Base-by-base conservation (phyloP, 2,888 invertebrate genomes). In the Hemithea aestivaria region DNA sequence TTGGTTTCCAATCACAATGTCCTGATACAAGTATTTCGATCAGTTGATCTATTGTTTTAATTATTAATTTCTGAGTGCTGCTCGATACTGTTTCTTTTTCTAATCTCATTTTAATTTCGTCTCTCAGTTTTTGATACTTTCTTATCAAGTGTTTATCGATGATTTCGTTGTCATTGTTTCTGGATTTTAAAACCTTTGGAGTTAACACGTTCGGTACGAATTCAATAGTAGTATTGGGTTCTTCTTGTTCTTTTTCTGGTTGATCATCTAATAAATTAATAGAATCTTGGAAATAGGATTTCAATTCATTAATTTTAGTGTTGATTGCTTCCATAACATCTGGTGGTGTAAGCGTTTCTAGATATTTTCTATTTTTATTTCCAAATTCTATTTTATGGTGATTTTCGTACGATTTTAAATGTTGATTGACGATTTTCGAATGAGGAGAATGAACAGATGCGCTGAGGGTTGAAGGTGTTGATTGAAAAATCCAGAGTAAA, bases 201-300 rank as follows among this genome's bases (percentile, higher is more conserved):
- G 1, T 23, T 16, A n/a, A 24, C 6, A 8, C 11, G 34, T 51
- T 55, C 0, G 69, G 65, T 35, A 57, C 4, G 8, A 73, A 64
- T 54, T 79, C 76, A 48, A 80, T 51, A 7, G 77, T 70, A 3
- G 68, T 71, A n/a, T n/a, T n/a, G 0, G 76, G 75, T 29, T 79
- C 72, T 35, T 62, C 53, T 20, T 66, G 31, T 1, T 55, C 54
- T 20, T 62, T 44, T n/a, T 56, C 48, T 2, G 35, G 26, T 21
- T 45, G 10, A 5, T 40, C 35, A 2, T 62, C 55, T 6, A 1
- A n/a, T 6, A 6, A 4, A 2, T 4, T 3, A 2, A 62, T 35
- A 20, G 64, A 58, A 22, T 78, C 72, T 60, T 77, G 67, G 16
- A 81, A 47, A 27, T 53, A 51, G 6, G 58, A 55, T 51, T 56